Conservation (phyloP, 2,888 invertebrate genomes). For the Cephus rjabovi region DNA sequence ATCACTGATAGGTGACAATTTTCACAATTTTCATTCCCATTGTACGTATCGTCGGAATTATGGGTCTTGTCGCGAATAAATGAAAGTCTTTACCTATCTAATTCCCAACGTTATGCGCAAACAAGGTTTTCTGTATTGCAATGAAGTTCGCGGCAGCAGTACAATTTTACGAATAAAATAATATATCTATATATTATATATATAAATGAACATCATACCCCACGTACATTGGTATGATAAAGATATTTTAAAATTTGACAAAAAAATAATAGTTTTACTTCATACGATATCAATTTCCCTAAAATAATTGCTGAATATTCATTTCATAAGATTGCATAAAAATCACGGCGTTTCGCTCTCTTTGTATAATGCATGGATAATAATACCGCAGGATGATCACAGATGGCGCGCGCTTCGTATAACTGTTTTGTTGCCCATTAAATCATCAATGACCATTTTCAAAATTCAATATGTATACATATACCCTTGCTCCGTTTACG, state of each 20-base stretch:
- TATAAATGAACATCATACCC: too few relatives aligned
- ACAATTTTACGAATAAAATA: too few relatives aligned
- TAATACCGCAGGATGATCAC: neutral
- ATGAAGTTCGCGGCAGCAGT: too few relatives aligned
- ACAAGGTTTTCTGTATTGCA: too few relatives aligned
- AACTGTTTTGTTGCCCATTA: neutral
- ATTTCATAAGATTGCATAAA: too few relatives aligned
- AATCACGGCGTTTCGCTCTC: neutral
- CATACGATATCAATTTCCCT: too few relatives aligned
- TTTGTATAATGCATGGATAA: neutral
- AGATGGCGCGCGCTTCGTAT: neutral
- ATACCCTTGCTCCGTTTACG: neutral
- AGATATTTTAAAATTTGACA: too few relatives aligned
- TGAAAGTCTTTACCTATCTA: neutral
- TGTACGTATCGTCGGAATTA: neutral
- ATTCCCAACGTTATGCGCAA: neutral
- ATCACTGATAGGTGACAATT: neutral
- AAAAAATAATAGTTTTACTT: too few relatives aligned
- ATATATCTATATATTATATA: too few relatives aligned
- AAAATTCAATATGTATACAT: neutral
- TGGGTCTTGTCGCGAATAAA: neutral
- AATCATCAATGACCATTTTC: neutral
- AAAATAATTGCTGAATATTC: too few relatives aligned
- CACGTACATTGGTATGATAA: rapidly evolving
- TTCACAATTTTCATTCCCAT: neutral